Conservation (phyloP, 1,140 invertebrate genomes). For the Wiebesia pumilae region DNA sequence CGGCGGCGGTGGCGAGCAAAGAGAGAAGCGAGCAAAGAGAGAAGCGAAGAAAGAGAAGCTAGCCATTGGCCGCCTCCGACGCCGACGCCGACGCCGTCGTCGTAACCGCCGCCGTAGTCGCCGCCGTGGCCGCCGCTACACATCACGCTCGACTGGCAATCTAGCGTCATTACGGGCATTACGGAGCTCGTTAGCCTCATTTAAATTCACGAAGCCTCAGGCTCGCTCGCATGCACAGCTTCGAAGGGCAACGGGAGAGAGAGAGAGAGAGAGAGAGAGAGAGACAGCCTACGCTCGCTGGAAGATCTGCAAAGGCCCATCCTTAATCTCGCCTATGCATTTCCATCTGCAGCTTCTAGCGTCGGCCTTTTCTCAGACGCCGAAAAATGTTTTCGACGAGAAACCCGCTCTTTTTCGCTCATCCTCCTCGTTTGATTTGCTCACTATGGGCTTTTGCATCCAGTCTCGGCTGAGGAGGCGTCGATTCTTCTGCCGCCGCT, state of each 20-base stretch:
- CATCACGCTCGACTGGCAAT: constrained; percentile 62
- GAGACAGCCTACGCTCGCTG: constrained; percentile 39
- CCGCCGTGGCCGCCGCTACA: constrained; percentile 21
- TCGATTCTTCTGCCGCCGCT: too few species aligned
- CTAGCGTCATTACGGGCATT: constrained; percentile 74
- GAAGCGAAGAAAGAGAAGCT: background rate
- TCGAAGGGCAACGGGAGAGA: background rate
- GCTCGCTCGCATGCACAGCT: background rate
- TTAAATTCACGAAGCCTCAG: constrained; percentile 69
- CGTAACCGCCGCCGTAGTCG: too few species aligned
- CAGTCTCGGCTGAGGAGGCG: too few species aligned
- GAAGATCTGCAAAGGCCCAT: constrained; percentile 38
- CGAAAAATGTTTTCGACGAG: background rate
- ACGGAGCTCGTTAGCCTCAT: constrained; percentile 75
- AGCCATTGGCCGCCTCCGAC: constrained; percentile 20
- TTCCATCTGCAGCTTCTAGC: constrained; percentile 39
- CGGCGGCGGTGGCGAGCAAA: background rate
- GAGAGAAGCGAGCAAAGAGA: background rate
- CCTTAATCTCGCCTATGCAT: constrained; percentile 47
- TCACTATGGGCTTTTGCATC: too few species aligned
- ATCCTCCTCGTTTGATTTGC: too few species aligned
- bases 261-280: background rate
- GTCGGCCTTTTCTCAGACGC: constrained; percentile 1
- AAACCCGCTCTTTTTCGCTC: background rate
- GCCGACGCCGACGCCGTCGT: too few species aligned